Conservation (phyloP, 2,797 vertebrate genomes). For the Orestias chungarensis region DNA sequence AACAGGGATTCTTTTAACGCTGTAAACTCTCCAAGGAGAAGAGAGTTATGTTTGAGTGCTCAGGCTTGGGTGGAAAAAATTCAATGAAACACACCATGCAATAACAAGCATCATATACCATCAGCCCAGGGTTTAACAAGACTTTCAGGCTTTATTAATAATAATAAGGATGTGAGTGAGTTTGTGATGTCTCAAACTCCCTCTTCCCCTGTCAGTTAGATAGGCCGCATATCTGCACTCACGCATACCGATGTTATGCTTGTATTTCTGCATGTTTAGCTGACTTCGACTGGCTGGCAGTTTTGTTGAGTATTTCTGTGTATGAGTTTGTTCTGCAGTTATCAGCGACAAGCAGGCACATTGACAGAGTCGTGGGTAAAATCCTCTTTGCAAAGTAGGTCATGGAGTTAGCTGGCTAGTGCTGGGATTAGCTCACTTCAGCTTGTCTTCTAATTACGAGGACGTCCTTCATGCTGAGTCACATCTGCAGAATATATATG, state of each 20-base stretch:
- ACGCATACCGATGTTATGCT: not conserved
- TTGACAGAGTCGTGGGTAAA: conserved; percentile 67
- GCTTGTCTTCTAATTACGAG: conserved; percentile 73
- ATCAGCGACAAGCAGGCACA: conserved; percentile 75
- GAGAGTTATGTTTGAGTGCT: conserved; percentile 58
- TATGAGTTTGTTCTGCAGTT: conserved; percentile 67
- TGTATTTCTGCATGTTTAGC: conserved; percentile 8
- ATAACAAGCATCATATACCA: conserved; percentile 58
- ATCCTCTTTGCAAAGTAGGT: conserved; percentile 83
- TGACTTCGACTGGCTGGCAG: conserved; percentile 22
- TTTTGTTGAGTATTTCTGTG: conserved; percentile 26
- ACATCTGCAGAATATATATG: conserved; percentile 62
- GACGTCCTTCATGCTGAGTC: conserved; percentile 73
- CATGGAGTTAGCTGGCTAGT: conserved; percentile 74
- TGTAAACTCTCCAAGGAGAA: conserved; percentile 54
- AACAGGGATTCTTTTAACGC: conserved; percentile 59
- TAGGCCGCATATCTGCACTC: conserved; percentile 5
- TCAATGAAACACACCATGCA: conserved; percentile 43
- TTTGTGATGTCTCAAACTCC: conserved; percentile 24
- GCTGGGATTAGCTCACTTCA: conserved; percentile 69
- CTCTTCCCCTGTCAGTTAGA: conserved; percentile 11
- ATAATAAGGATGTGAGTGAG: conserved; percentile 16
- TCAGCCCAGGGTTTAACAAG: conserved; percentile 45
- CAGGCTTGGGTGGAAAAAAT: conserved; percentile 53
- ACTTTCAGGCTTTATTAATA: conserved; percentile 42